phyloP scores from a whole-genome alignment of 2,797 vertebrate genomes.

The Malurus leucopterus region DNA sequence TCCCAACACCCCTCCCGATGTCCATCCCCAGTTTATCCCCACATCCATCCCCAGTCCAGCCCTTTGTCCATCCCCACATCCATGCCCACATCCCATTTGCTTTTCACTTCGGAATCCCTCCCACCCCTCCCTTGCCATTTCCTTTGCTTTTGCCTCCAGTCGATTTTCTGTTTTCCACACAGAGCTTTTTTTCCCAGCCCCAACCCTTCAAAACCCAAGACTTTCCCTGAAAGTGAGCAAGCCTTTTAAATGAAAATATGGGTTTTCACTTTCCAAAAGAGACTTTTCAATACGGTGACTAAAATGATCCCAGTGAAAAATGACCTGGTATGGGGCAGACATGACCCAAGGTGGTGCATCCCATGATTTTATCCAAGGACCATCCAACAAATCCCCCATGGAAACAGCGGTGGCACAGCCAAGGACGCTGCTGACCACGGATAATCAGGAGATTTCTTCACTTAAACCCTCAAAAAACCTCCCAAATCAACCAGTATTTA shows the following conservation, averaged over 20 bases:
- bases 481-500: not conserved
- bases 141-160: not conserved
- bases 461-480: not conserved
- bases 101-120: not conserved
- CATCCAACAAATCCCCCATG: fast-evolving
- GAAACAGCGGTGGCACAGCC: fast-evolving
- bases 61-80: fast-evolving
- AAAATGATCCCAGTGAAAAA: not conserved
- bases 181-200: fast-evolving
- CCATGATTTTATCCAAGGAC: fast-evolving
- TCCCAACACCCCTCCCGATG: not conserved
- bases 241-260: fast-evolving
- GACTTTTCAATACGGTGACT: fast-evolving
- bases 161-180: not conserved
- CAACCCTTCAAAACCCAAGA: fast-evolving
- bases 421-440: not conserved
- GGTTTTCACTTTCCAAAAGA: not conserved
- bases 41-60: not conserved
- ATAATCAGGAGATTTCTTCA: not conserved
- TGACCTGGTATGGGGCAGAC: fast-evolving
- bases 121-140: fast-evolving
- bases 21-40: not conserved
- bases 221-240: not conserved
- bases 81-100: fast-evolving
- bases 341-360: fast-evolving